Percentiles rank a stretch among this genome's conserved stretches.
phyloP scores from a whole-genome alignment of 2,113 vertebrate species.

The Atlantisia rogersi region DNA sequence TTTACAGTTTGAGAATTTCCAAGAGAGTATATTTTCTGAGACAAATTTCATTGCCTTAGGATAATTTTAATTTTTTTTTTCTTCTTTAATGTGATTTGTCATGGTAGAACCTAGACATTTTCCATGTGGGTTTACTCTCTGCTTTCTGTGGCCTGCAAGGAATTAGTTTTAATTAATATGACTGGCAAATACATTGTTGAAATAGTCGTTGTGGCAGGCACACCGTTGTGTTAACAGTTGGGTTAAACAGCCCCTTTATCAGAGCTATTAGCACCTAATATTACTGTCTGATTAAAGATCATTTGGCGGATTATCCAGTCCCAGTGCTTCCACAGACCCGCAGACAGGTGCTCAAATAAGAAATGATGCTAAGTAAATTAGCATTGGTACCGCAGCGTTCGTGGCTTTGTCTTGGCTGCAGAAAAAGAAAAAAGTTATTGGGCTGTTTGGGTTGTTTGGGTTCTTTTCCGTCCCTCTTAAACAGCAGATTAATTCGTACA shows the following conservation, averaged over 20 bases:
- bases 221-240: conserved; percentile 33
- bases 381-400: not conserved
- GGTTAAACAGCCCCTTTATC: conserved; percentile 41
- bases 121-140: not conserved
- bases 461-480: not conserved
- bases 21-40: conserved; percentile 39
- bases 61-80: not conserved
- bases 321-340: not conserved
- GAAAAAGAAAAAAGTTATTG: not conserved
- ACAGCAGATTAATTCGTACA: not conserved
- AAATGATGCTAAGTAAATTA: conserved; percentile 43
- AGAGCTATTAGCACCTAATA: conserved; percentile 55
- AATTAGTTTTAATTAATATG: conserved; percentile 55
- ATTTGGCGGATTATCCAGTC: conserved; percentile 11
- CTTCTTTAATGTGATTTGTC: conserved; percentile 35
- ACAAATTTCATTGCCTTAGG: conserved; percentile 23
- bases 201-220: conserved; percentile 7
- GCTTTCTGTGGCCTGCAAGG: conserved; percentile 32
- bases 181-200: conserved; percentile 42
- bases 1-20: conserved; percentile 45
- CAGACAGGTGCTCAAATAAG: conserved; percentile 46
- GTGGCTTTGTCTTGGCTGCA: not conserved
- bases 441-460: not conserved
- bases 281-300: conserved; percentile 59
- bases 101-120: conserved; percentile 26